Conservation (phyloP, 2,888 invertebrate genomes). For the Chloroclystis v-ata region DNA sequence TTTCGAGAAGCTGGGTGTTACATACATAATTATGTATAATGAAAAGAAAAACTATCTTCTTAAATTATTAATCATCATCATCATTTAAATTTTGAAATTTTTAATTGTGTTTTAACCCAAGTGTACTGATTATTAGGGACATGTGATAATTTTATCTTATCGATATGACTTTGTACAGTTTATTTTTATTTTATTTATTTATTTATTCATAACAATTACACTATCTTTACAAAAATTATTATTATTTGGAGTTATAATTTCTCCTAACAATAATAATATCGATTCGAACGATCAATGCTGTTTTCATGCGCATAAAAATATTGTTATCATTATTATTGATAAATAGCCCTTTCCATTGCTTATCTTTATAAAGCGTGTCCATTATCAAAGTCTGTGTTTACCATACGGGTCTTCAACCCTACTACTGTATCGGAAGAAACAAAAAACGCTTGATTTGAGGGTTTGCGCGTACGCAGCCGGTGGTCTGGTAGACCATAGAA, state of each 20-base stretch:
- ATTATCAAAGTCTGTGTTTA: constrained; percentile 1
- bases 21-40: too few relatives aligned
- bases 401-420: constrained; percentile 16
- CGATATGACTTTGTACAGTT: too few relatives aligned
- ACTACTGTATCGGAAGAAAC: constrained; percentile 15
- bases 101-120: too few relatives aligned
- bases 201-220: not conserved
- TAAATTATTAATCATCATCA: too few relatives aligned
- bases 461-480: constrained; percentile 12
- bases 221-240: too few relatives aligned
- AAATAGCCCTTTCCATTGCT: not conserved
- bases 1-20: too few relatives aligned
- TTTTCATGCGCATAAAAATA: not conserved
- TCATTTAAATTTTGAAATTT: too few relatives aligned
- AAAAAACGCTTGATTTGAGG: constrained; percentile 15
- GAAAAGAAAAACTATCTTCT: too few relatives aligned
- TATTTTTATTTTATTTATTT: too few relatives aligned
- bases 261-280: not conserved
- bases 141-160: too few relatives aligned
- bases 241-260: too few relatives aligned
- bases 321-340: not conserved
- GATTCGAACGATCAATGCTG: not conserved
- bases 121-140: too few relatives aligned
- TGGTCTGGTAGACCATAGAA: constrained; percentile 11
- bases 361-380: constrained; percentile 1